Evolutionary conservation across 2,888 invertebrate species (phyloP), one percentile per base, ranked within the genome.

Genomic region (Ichneumon xanthorius): DNA sequence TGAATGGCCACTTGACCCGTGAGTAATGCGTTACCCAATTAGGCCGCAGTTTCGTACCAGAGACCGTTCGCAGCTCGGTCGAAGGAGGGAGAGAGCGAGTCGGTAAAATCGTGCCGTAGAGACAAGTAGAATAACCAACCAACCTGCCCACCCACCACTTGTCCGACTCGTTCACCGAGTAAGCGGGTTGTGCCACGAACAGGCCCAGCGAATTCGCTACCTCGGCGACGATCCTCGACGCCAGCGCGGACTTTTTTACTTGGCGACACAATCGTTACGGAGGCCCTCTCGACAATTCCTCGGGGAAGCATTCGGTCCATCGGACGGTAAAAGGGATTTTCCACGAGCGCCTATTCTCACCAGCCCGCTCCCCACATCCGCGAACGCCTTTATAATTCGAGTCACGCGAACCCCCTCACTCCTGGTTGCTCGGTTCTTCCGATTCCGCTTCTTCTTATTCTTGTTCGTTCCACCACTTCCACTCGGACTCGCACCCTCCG

Each of bases 11-110:
- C 83, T 84, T 80, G 79, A 84, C 70, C 71, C 75, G 79, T 80
- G 70, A 84, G 63, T 80, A 80, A 84, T 76, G 70, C 67, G 68
- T 84, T 61, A 80, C 70, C 75, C 79, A 80, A 84, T 80, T 84
- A 70, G 79, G 63, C 63, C 53, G 40, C 65, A 16, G 55, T 65
- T 80, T 48, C 45, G 55, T 70, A 72, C 22, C 37, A 16, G 45
- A 1, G 22, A 37, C 33, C 33, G 53, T 37, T 37, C 11, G 33
- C 14, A 33, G 50, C 22, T 22, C 1, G 50, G n/a, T n/a, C n/a
- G 19, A 7, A 50, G 70, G 5, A 67, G 40, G 22, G 37, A 37
- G 40, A 19, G 63, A 67, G 67, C 9, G 19, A 19, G 67, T 4
- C 3, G 26, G 19, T 19, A 22, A 37, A 77, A 53, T 40, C 53